These are phyloP conservation scores for Torymus tubicola DNA, from an alignment of 2,888 invertebrate genomes.

Conservation along the genomic window DNA sequence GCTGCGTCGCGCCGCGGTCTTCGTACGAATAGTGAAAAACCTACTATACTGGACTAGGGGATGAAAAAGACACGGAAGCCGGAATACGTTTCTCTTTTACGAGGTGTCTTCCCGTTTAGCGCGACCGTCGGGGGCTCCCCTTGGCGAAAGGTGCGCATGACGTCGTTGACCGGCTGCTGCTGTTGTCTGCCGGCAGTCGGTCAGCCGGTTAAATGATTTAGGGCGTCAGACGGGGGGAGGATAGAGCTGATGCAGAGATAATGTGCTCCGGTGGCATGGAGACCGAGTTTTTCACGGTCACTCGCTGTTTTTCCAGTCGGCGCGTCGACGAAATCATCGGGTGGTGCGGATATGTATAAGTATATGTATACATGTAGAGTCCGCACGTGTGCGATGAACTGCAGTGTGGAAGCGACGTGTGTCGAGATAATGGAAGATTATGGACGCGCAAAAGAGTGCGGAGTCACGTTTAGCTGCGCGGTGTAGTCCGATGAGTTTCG, in stretches of 20 bases:
- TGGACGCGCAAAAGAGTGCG: not conserved
- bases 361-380: not conserved
- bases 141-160: constrained; percentile 20
- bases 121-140: constrained; percentile 10
- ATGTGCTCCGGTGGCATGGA: not conserved
- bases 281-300: not conserved
- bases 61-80: constrained; percentile 35
- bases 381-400: not conserved
- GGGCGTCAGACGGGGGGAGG: not conserved
- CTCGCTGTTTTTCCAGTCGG: not conserved
- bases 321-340: not conserved
- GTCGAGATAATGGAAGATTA: constrained; percentile 12
- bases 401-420: not conserved
- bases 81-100: constrained; percentile 34
- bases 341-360: too few relatives aligned
- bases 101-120: constrained; percentile 5
- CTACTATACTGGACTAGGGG: too few relatives aligned
- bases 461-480: not conserved
- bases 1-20: too few relatives aligned
- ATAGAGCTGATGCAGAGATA: not conserved
- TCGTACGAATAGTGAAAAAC: too few relatives aligned
- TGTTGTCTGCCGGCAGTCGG: too few relatives aligned
- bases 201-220: too few relatives aligned
- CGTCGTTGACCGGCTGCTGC: too few relatives aligned
- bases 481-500: too few relatives aligned